A percentile compares a stretch with the other conserved stretches of the same genome.
These are phyloP conservation scores for Latrodectus elegans DNA, from an alignment of 2,888 invertebrate species.

Conservation along the genomic window DNA sequence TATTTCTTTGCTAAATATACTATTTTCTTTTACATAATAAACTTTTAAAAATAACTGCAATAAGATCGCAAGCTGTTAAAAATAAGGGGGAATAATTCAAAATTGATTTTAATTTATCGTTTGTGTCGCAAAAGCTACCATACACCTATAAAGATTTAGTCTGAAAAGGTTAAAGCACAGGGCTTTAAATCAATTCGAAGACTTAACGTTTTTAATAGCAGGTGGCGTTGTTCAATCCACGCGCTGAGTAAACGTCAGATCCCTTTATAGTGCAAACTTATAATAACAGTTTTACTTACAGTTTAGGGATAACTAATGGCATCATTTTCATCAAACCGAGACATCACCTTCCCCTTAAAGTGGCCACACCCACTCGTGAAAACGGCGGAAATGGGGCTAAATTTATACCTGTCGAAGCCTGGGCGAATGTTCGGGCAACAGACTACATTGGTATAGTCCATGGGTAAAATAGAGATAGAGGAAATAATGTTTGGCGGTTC, in stretches of 20 bases:
- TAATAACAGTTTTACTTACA: slow-evolving; percentile 5
- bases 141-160: no score
- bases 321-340: not conserved
- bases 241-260: not conserved
- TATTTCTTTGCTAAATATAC: no score
- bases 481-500: not conserved
- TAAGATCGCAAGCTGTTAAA: no score
- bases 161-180: no score
- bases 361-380: not conserved
- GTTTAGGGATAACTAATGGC: slow-evolving; percentile 1
- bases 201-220: no score
- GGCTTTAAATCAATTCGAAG: no score
- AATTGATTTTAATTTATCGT: no score
- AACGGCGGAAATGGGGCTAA: not conserved
- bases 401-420: not conserved
- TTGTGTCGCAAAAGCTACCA: no score
- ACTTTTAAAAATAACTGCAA: no score
- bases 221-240: not conserved
- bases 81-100: no score
- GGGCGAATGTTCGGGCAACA: not conserved
- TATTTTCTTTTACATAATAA: no score
- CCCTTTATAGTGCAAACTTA: not conserved
- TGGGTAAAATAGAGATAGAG: not conserved
- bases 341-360: not conserved
- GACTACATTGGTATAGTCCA: not conserved